phyloP scores from a whole-genome alignment of 2,888 invertebrate species.

The Drosophila mulleri region DNA sequence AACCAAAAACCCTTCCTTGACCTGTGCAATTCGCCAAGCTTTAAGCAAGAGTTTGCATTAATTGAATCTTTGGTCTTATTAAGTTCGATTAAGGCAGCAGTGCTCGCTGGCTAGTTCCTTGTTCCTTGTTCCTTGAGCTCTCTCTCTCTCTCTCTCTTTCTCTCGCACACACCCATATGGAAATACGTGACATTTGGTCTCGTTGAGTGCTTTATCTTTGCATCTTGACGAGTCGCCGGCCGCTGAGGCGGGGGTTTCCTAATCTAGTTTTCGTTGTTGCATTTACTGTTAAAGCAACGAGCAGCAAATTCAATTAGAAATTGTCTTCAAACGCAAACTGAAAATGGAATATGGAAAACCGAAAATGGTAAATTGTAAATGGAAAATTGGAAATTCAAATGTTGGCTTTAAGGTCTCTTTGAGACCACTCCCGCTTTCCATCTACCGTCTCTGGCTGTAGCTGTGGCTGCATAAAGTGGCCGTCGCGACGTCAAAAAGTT shows the following conservation, averaged over 20 bases:
- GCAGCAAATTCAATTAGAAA: constrained; percentile 67
- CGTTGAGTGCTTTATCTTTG: constrained; percentile 51
- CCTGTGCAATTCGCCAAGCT: not conserved
- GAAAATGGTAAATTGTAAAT: constrained; percentile 7
- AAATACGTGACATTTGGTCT: constrained; percentile 58
- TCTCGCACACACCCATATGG: not conserved
- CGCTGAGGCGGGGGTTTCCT: constrained; percentile 33
- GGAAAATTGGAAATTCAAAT: constrained; percentile 28
- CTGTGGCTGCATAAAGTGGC: constrained; percentile 30
- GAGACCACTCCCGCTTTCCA: not conserved
- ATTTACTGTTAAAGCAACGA: constrained; percentile 41
- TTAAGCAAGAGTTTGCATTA: constrained; percentile 8
- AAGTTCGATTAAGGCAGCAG: constrained; percentile 2
- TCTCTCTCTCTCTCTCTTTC: too few relatives aligned
- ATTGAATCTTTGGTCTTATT: constrained; percentile 17
- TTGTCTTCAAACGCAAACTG: constrained; percentile 55
- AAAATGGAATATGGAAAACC: too few relatives aligned
- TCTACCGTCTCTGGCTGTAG: not conserved
- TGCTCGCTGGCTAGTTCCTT: not conserved
- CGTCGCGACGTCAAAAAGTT: constrained; percentile 58
- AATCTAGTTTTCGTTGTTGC: constrained; percentile 64
- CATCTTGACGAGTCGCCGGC: constrained; percentile 15
- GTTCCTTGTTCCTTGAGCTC: constrained; percentile 24
- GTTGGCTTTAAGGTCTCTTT: constrained; percentile 42
- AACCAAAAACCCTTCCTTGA: not conserved